These are phyloP conservation scores for Strigamia crassipes DNA, from an alignment of 2,888 invertebrate genomes.

Conservation along the genomic window DNA sequence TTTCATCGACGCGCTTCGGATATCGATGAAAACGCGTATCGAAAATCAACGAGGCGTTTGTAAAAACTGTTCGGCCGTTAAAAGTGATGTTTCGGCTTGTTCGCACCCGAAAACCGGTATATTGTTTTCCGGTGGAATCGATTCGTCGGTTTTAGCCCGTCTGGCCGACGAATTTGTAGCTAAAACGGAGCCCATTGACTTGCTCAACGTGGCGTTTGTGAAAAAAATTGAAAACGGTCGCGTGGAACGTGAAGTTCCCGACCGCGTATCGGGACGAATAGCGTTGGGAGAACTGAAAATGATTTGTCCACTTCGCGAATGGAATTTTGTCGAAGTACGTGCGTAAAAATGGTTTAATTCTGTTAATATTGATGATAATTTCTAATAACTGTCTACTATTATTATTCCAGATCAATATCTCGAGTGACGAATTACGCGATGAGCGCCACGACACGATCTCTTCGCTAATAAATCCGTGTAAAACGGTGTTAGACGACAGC, in stretches of 20 bases:
- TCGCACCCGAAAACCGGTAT: slow-evolving; percentile 74
- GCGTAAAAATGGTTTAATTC: no score
- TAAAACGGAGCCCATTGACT: slow-evolving; percentile 74
- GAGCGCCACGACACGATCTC: not conserved
- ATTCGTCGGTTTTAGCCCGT: slow-evolving; percentile 87
- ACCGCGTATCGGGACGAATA: slow-evolving; percentile 76
- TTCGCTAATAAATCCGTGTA: slow-evolving; percentile 72
- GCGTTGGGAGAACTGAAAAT: slow-evolving; percentile 71
- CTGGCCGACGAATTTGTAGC: slow-evolving; percentile 73
- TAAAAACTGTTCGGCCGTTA: not conserved
- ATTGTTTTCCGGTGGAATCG: slow-evolving; percentile 94
- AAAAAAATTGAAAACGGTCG: slow-evolving; percentile 49
- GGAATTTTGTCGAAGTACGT: slow-evolving; percentile 79
- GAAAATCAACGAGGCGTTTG: no score
- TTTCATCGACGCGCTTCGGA: no score
- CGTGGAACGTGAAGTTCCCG: slow-evolving; percentile 69
- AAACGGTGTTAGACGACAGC: slow-evolving; percentile 92
- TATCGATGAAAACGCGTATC: no score
- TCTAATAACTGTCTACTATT: not conserved
- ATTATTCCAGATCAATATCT: not conserved
- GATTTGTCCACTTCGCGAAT: slow-evolving; percentile 73
- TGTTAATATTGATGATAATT: no score
- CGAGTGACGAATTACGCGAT: not conserved
- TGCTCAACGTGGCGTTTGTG: slow-evolving; percentile 92
- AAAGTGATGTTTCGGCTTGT: slow-evolving; percentile 58